These are phyloP conservation scores for Brachymystax lenok DNA, from an alignment of 2,797 vertebrate genomes.

Conservation along the genomic window DNA sequence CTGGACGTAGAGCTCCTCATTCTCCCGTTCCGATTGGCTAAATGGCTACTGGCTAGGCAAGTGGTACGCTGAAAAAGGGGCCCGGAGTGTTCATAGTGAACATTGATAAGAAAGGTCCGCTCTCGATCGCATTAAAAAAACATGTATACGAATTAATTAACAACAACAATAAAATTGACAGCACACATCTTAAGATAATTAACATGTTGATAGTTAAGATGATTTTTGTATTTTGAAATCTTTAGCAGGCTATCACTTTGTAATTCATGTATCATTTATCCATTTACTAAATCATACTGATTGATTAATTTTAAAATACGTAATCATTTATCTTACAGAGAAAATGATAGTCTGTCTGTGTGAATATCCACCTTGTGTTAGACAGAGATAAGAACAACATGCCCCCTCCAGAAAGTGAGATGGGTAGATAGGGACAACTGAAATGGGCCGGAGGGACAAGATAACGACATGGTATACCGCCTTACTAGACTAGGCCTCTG, in stretches of 20 bases:
- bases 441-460: slow-evolving; percentile 52
- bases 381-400: slow-evolving; percentile 58
- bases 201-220: neutral
- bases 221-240: neutral
- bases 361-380: slow-evolving; percentile 6
- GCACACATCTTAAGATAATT: neutral
- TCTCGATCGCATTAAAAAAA: neutral
- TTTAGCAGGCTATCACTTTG: neutral
- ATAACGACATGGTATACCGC: slow-evolving; percentile 48
- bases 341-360: slow-evolving; percentile 26
- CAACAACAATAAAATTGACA: neutral
- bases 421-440: slow-evolving; percentile 46
- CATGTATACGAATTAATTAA: neutral
- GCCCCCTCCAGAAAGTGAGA: slow-evolving; percentile 6
- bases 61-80: slow-evolving; percentile 22
- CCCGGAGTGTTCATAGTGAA: slow-evolving; percentile 34
- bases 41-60: neutral
- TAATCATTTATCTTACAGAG: neutral
- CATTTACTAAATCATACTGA: neutral
- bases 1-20: neutral
- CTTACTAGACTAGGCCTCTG: slow-evolving; percentile 39
- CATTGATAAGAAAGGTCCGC: neutral
- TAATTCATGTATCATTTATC: neutral
- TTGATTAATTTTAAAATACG: neutral
- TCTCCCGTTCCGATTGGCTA: neutral